A percentile compares a stretch with the other conserved stretches of the same genome.
Conservation (phyloP, 1,140 invertebrate genomes). For the Apis florea region DNA sequence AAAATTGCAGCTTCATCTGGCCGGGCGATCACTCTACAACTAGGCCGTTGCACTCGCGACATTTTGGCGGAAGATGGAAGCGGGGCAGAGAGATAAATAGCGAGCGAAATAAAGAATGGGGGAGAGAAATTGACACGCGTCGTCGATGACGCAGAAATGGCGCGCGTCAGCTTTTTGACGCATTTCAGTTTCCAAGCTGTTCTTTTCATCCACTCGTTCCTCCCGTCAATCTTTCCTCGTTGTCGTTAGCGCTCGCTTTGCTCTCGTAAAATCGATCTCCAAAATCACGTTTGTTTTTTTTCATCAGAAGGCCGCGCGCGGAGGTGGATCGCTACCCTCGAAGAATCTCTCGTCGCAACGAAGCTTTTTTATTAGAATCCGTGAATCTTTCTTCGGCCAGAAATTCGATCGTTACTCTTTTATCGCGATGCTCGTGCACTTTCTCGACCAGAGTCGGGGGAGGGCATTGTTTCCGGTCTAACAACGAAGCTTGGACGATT, state of each 20-base stretch:
- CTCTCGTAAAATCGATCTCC: background rate
- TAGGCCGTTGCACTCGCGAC: conserved; percentile 22
- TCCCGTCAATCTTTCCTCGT: background rate
- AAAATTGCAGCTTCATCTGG: conserved; percentile 51
- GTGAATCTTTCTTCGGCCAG: background rate
- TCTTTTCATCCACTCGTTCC: background rate
- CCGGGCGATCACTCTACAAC: conserved; percentile 22
- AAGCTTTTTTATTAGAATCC: background rate
- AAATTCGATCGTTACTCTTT: conserved; percentile 23
- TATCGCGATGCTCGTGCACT: conserved; percentile 12
- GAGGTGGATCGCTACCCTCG: background rate
- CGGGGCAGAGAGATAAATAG: background rate
- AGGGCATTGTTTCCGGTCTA: background rate
- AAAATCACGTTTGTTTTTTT: background rate
- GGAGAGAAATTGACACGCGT: conserved; percentile 29
- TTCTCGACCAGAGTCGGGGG: background rate
- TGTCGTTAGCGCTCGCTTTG: background rate
- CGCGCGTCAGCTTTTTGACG: conserved; percentile 11
- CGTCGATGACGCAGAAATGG: background rate
- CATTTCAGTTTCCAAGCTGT: background rate
- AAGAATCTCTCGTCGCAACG: background rate
- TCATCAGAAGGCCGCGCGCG: too few species aligned
- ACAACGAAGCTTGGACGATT: background rate
- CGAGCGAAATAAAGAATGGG: background rate
- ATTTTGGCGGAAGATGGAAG: conserved; percentile 34